These are phyloP conservation scores for Noturus placidus DNA, from an alignment of 2,113 vertebrate genomes.

Conservation along the genomic window DNA sequence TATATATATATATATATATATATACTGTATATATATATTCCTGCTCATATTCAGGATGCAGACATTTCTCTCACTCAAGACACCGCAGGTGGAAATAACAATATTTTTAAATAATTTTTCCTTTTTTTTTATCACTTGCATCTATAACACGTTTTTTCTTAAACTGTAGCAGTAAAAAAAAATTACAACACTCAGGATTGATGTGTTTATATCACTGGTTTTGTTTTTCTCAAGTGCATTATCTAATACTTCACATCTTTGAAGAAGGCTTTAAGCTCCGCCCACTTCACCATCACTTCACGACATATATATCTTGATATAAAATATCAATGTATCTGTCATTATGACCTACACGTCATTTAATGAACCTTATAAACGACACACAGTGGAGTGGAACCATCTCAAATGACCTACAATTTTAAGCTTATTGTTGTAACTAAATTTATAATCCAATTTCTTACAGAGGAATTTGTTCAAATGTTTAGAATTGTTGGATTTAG, in stretches of 20 bases:
- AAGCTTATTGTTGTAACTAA: neutral
- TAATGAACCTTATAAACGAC: neutral
- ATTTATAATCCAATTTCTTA: neutral
- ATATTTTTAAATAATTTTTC: neutral
- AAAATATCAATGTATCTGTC: neutral
- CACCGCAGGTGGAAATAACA: neutral
- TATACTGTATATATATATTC: no score
- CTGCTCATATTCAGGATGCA: neutral
- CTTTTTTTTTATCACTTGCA: neutral
- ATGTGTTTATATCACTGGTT: neutral
- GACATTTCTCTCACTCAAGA: neutral
- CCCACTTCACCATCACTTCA: neutral
- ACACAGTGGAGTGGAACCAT: neutral
- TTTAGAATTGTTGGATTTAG: neutral
- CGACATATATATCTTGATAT: neutral
- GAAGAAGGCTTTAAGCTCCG: neutral
- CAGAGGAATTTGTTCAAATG: neutral
- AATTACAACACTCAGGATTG: neutral
- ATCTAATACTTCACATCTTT: neutral
- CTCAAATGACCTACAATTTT: neutral
- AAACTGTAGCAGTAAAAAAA: neutral
- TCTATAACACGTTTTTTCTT: neutral
- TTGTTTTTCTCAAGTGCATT: neutral
- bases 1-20: no score
- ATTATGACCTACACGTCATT: neutral